Evolutionary conservation across 2,888 invertebrate species (phyloP).

Genomic region (Tricholauxania praeusta): DNA sequence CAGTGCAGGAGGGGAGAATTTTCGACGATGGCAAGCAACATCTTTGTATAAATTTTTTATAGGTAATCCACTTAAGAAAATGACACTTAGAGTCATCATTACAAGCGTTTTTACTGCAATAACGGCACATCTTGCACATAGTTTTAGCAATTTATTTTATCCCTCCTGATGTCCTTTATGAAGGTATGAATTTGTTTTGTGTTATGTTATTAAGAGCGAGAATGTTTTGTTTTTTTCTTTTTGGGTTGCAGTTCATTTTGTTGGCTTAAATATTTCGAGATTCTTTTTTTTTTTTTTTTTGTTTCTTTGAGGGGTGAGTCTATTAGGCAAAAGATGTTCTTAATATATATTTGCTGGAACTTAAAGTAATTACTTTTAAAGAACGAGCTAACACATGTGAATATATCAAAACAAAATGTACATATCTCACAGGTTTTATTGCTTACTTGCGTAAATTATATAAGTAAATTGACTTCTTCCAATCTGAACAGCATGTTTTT

Average conservation of each 20-base stretch:
- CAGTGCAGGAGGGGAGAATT: constrained; percentile 1
- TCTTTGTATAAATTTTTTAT: constrained; percentile 66
- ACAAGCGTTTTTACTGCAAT: constrained; percentile 67
- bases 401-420: neutral
- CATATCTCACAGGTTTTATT: too few relatives aligned
- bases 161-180: constrained; percentile 50
- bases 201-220: neutral
- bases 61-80: constrained; percentile 68
- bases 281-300: too few relatives aligned
- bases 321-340: neutral
- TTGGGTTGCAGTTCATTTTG: too few relatives aligned
- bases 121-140: constrained; percentile 69
- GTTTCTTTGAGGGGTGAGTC: too few relatives aligned
- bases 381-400: neutral
- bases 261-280: too few relatives aligned
- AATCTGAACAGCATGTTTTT: too few relatives aligned
- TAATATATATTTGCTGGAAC: neutral
- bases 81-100: constrained; percentile 68
- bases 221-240: too few relatives aligned
- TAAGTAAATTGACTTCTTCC: too few relatives aligned
- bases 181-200: constrained; percentile 24
- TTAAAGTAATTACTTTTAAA: neutral
- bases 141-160: constrained; percentile 67
- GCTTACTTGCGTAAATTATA: too few relatives aligned
- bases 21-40: constrained; percentile 44